Percentiles rank a stretch among this genome's conserved stretches.
These are phyloP conservation scores for Toxonevra muliebris DNA, from an alignment of 2,888 invertebrate genomes.

Conservation along the genomic window DNA sequence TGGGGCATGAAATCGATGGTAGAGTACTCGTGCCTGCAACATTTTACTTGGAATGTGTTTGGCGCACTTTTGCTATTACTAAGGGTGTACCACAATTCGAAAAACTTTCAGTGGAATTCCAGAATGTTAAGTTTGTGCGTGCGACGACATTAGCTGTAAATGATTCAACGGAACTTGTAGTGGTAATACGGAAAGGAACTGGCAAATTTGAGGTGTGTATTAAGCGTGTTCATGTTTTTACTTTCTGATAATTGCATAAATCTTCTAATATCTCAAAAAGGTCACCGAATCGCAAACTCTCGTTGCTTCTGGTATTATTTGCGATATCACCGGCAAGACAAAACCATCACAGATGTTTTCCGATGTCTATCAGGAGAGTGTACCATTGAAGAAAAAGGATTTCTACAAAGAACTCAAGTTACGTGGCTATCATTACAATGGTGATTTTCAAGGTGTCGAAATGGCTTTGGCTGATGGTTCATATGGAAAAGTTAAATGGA, in stretches of 20 bases:
- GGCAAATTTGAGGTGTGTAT: conserved; percentile 69
- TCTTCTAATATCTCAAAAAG: conserved; percentile 13
- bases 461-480: conserved; percentile 47
- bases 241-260: neutral
- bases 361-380: conserved; percentile 21
- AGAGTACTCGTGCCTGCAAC: conserved; percentile 77
- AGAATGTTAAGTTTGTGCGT: conserved; percentile 82
- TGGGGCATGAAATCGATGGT: conserved; percentile 87
- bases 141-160: conserved; percentile 82
- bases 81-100: conserved; percentile 71
- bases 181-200: conserved; percentile 71
- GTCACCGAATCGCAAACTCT: conserved; percentile 60
- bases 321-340: conserved; percentile 46
- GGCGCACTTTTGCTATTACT: conserved; percentile 79
- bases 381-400: conserved; percentile 68
- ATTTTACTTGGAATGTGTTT: conserved; percentile 78
- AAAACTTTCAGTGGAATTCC: conserved; percentile 82
- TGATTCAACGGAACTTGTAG: conserved; percentile 66
- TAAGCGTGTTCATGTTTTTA: neutral
- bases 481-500: conserved; percentile 68
- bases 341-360: conserved; percentile 19
- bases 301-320: conserved; percentile 46
- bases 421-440: conserved; percentile 71
- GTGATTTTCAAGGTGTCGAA: conserved; percentile 45
- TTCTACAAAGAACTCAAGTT: conserved; percentile 75